phyloP scores from a whole-genome alignment of 2,113 vertebrate genomes.

The Conger conger region DNA sequence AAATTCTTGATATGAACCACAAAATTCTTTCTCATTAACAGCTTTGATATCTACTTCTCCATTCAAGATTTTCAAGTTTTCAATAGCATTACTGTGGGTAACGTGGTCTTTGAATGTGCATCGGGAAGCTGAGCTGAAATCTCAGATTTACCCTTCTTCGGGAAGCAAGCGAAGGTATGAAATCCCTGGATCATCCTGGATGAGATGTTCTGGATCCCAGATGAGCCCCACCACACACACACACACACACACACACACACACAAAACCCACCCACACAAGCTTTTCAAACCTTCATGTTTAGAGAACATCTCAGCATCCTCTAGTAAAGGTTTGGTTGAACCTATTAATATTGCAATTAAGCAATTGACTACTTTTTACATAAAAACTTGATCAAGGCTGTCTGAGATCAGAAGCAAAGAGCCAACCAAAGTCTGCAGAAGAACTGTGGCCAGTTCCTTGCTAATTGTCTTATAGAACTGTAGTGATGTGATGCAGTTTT shows the following conservation, averaged over 20 bases:
- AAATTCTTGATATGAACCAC: neutral
- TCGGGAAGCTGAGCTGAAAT: neutral
- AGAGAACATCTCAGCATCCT: neutral
- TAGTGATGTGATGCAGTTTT: too few species aligned
- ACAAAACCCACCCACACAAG: neutral
- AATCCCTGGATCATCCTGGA: constrained; percentile 48
- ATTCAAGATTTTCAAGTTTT: neutral
- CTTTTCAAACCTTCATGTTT: neutral
- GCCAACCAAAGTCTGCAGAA: too few species aligned
- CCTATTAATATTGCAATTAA: too few species aligned
- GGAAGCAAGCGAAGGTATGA: constrained; percentile 31
- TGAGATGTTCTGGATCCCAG: constrained; percentile 37
- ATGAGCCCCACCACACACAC: constrained; percentile 42
- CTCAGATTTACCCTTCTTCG: neutral
- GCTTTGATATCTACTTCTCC: neutral
- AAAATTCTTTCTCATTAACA: neutral
- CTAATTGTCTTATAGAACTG: too few species aligned
- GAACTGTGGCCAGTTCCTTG: too few species aligned
- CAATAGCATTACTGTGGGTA: neutral
- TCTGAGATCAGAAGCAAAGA: too few species aligned
- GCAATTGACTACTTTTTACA: too few species aligned
- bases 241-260: neutral
- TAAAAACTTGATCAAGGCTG: too few species aligned
- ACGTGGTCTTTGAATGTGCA: neutral
- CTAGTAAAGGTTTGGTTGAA: neutral